Percentiles rank a stretch among this genome's conserved stretches.
These are phyloP conservation scores for Parus major DNA, from an alignment of 2,113 vertebrate species.

Conservation along the genomic window DNA sequence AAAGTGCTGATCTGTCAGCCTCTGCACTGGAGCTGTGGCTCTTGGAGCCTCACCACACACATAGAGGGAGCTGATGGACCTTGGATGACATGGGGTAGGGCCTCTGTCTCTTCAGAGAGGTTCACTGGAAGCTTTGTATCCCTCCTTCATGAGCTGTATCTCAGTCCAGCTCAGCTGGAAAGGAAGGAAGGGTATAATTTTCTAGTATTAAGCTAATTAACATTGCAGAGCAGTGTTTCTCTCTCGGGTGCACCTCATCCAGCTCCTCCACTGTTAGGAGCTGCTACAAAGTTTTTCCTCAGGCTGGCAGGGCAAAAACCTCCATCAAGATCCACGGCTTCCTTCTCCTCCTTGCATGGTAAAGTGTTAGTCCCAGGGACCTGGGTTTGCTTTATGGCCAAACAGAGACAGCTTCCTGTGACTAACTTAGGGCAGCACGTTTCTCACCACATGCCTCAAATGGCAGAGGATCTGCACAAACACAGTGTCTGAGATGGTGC, in stretches of 20 bases:
- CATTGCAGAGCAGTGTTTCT: not conserved
- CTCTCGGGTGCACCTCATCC: not conserved
- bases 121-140: not conserved
- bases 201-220: not conserved
- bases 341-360: not conserved
- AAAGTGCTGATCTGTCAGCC: not conserved
- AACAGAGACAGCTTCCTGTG: not conserved
- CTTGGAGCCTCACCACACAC: not conserved
- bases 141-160: not conserved
- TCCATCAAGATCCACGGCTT: not conserved
- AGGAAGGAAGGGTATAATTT: not conserved
- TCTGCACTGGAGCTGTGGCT: not conserved
- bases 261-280: not conserved
- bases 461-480: not conserved
- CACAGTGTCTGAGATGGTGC: not conserved
- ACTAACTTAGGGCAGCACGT: not conserved
- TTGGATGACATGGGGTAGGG: not conserved
- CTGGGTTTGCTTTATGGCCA: not conserved
- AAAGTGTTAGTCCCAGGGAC: not conserved
- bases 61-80: not conserved
- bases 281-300: not conserved
- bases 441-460: not conserved
- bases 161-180: not conserved
- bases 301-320: not conserved
- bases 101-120: not conserved